Evolutionary conservation across 1,140 invertebrate genomes (phyloP).

Genomic region (Charaxes varanes): DNA sequence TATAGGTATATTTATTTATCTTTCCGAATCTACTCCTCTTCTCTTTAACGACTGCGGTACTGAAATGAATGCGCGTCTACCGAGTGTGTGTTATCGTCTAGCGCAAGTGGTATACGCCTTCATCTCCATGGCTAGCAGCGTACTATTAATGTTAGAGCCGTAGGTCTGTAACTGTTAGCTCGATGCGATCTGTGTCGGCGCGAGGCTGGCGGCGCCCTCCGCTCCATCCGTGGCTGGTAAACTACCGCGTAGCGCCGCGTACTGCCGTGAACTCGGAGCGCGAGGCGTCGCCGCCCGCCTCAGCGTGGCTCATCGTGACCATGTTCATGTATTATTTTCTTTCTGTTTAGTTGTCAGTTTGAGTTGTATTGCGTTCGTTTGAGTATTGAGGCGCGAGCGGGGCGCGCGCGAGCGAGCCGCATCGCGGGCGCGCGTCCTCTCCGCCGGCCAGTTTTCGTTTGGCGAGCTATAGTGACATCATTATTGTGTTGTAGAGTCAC

Average conservation of each 20-base stretch:
- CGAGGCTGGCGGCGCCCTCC: constrained; percentile 44
- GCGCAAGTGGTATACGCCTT: constrained; percentile 66
- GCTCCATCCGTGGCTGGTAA: constrained; percentile 23
- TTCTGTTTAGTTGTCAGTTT: constrained; percentile 67
- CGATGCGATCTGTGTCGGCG: constrained; percentile 59
- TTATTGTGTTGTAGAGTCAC: constrained; percentile 89
- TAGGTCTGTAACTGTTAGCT: constrained; percentile 69
- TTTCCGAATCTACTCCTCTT: constrained; percentile 68
- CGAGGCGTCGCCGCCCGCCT: constrained; percentile 37
- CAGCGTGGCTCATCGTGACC: constrained; percentile 37
- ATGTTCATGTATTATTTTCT: constrained; percentile 51
- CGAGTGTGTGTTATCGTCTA: constrained; percentile 66
- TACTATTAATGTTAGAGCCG: constrained; percentile 66
- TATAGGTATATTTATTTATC: constrained; percentile 74
- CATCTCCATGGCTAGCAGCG: constrained; percentile 69
- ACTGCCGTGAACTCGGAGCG: constrained; percentile 6
- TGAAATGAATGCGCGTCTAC: constrained; percentile 68
- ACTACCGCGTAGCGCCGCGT: constrained; percentile 31
- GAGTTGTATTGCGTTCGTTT: constrained; percentile 55
- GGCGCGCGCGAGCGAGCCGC: constrained; percentile 25
- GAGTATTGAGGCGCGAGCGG: constrained; percentile 44
- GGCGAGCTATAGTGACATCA: constrained; percentile 74
- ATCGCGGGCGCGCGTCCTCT: constrained; percentile 39
- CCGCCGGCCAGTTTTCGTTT: constrained; percentile 57
- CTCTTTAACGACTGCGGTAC: constrained; percentile 63